Evolutionary conservation across 2,797 vertebrate species (phyloP).

Genomic region (Manis crassicaudata): DNA sequence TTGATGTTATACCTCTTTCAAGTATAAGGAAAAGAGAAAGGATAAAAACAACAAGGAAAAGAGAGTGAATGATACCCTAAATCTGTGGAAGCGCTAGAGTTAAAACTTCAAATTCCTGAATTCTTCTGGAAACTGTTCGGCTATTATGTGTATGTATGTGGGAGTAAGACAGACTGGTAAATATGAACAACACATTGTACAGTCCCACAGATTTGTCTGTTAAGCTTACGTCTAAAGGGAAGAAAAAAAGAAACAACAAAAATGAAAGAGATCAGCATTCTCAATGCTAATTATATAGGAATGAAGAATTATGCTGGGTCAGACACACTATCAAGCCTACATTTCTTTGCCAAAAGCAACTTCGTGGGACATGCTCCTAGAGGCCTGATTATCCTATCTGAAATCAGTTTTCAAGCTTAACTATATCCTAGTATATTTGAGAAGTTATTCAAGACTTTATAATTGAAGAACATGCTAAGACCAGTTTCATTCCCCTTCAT

Average conservation of each 20-base stretch:
- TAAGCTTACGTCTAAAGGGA: neutral
- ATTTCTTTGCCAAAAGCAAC: neutral
- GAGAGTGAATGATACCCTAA: neutral
- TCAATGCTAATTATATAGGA: slow-evolving; percentile 36
- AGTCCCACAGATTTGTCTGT: slow-evolving; percentile 2
- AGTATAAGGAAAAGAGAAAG: neutral
- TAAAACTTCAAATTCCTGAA: slow-evolving; percentile 15
- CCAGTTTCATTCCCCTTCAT: neutral
- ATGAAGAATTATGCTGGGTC: neutral
- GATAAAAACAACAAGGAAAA: neutral
- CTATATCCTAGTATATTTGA: neutral
- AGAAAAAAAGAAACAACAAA: neutral
- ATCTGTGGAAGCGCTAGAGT: neutral
- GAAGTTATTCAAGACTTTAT: neutral
- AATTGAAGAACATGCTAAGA: neutral
- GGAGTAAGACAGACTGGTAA: neutral
- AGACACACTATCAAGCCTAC: neutral
- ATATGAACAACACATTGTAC: neutral
- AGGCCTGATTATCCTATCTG: neutral
- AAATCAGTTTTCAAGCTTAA: neutral
- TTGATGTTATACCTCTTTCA: neutral
- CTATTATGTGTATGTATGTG: neutral
- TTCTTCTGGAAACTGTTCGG: slow-evolving; percentile 32
- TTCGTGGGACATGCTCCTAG: neutral
- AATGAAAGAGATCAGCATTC: slow-evolving; percentile 8